phyloP scores from a whole-genome alignment of 2,797 vertebrate species.

The Danio aesculapii region DNA sequence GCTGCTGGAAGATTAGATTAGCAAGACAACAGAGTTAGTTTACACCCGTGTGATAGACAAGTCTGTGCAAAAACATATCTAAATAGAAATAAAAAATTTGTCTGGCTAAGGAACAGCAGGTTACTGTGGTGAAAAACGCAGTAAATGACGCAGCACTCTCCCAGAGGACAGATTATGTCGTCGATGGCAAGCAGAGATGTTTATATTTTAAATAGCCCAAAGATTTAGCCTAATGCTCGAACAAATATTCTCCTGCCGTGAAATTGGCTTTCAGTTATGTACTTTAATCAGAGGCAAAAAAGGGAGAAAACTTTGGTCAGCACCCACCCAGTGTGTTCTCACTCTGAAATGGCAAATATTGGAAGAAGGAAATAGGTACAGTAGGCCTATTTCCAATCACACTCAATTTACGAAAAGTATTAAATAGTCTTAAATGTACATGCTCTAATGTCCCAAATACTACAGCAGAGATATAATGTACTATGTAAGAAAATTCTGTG shows the following conservation, averaged over 20 bases:
- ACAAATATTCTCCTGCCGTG: not conserved
- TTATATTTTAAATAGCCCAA: not conserved
- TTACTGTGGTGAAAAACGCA: not conserved
- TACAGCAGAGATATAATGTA: no score
- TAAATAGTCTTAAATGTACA: not conserved
- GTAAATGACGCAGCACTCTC: not conserved
- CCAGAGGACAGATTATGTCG: not conserved
- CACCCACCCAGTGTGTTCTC: not conserved
- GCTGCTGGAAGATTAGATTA: slow-evolving; percentile 51
- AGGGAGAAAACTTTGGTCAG: not conserved
- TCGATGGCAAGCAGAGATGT: not conserved
- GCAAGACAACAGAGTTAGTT: not conserved
- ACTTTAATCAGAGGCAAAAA: not conserved
- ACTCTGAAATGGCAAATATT: not conserved
- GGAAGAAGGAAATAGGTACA: not conserved
- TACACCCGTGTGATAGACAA: not conserved
- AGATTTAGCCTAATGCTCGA: not conserved
- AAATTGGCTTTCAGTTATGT: not conserved
- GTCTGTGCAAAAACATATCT: slow-evolving; percentile 7
- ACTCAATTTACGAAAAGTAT: not conserved
- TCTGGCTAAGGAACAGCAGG: slow-evolving; percentile 14
- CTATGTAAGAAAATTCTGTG: no score
- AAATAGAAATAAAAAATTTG: not conserved
- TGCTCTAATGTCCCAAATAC: not conserved
- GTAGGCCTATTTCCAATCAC: not conserved